Evolutionary conservation across 2,797 vertebrate genomes (phyloP).

Genomic region (Coreius guichenoti): DNA sequence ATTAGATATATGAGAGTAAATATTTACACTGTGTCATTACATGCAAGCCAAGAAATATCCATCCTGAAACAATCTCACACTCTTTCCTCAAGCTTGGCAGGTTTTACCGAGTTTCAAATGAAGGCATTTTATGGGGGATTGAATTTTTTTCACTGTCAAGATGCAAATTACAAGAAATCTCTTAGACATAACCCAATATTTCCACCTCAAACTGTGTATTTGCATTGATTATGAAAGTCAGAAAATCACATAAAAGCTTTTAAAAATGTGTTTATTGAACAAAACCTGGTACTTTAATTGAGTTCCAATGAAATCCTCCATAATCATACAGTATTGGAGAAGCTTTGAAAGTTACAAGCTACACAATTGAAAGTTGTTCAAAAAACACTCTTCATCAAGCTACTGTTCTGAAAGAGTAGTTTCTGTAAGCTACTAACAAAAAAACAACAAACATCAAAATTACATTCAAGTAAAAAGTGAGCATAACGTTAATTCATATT

Average conservation of each 20-base stretch:
- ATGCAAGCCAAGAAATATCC: conserved; percentile 31
- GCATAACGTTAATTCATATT: background rate
- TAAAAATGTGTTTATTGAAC: background rate
- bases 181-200: background rate
- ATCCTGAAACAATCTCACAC: conserved; percentile 23
- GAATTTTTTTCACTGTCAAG: background rate
- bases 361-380: background rate
- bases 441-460: background rate
- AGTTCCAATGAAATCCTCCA: background rate
- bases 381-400: background rate
- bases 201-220: background rate
- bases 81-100: conserved; percentile 14
- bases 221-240: background rate
- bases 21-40: conserved; percentile 25
- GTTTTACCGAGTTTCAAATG: background rate
- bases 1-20: conserved; percentile 28
- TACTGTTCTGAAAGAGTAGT: background rate
- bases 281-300: background rate
- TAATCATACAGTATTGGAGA: background rate
- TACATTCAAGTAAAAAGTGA: background rate
- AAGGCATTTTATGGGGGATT: background rate
- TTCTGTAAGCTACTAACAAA: background rate
- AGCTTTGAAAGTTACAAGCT: background rate
- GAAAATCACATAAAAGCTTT: background rate
- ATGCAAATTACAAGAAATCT: background rate